phyloP scores from a whole-genome alignment of 2,113 vertebrate genomes.

The Epinephelus fuscoguttatus region DNA sequence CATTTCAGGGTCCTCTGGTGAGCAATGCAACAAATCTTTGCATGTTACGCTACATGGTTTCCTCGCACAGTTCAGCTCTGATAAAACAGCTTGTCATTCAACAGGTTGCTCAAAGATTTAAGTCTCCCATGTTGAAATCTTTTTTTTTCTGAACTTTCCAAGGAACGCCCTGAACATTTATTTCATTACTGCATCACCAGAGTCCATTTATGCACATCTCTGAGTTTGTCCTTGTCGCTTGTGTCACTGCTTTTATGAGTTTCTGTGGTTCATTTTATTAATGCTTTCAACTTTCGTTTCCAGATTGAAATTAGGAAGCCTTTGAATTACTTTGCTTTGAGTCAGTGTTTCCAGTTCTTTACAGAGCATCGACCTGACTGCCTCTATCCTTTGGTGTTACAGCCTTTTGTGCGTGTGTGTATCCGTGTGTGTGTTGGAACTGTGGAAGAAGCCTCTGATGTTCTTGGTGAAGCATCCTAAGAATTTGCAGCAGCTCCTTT shows the following conservation, averaged over 20 bases:
- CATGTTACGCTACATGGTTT: constrained; percentile 12
- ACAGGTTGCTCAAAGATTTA: constrained; percentile 37
- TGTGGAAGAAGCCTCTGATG: constrained; percentile 23
- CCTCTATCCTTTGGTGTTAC: constrained; percentile 15
- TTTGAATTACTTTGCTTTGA: constrained; percentile 27
- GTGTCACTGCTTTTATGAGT: background rate
- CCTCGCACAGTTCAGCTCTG: background rate
- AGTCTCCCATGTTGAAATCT: background rate
- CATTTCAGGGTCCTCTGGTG: constrained; percentile 43
- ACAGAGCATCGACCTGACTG: background rate
- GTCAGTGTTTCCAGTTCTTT: constrained; percentile 32
- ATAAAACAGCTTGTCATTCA: constrained; percentile 24
- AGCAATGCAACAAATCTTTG: constrained; percentile 43
- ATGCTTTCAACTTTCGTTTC: background rate
- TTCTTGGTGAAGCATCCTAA: constrained; percentile 24
- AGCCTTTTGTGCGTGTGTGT: background rate
- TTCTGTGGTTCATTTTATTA: constrained; percentile 20
- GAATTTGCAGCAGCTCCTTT: constrained; percentile 26
- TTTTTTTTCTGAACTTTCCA: background rate
- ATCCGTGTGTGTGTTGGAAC: constrained; percentile 3
- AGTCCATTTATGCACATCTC: background rate
- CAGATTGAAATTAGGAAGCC: background rate
- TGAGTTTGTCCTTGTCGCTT: background rate
- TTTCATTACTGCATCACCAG: background rate
- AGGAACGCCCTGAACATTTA: background rate